Percentiles rank a stretch among this genome's conserved stretches.
Evolutionary conservation across 2,888 invertebrate genomes (phyloP).

Genomic region (Oligia strigilis): DNA sequence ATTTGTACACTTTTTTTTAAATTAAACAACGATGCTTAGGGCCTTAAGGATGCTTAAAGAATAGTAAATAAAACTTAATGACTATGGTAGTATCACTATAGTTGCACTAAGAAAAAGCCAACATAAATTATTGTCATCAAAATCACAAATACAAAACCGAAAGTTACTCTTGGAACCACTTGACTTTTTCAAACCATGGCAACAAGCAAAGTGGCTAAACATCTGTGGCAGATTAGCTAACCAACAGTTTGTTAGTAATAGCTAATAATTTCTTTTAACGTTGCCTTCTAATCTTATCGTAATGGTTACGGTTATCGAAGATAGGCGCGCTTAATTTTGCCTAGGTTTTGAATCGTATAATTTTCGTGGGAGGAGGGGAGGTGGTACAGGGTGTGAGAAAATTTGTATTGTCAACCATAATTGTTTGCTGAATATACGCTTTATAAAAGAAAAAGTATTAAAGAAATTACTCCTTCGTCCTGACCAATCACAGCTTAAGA

Average conservation of each 20-base stretch:
- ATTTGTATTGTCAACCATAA: neutral
- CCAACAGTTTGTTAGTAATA: constrained; percentile 60
- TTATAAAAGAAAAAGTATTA: neutral
- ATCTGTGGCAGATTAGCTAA: constrained; percentile 52
- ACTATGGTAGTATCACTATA: too few species aligned
- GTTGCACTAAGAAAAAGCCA: too few species aligned
- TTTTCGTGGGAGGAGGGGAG: neutral
- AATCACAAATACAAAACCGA: constrained; percentile 1
- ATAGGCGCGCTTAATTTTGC: constrained; percentile 35
- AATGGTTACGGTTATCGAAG: constrained; percentile 57
- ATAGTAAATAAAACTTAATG: too few species aligned
- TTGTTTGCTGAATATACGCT: neutral
- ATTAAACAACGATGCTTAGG: neutral
- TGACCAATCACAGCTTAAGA: neutral
- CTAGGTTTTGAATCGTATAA: constrained; percentile 23
- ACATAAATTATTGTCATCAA: neutral
- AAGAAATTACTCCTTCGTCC: neutral
- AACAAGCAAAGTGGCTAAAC: constrained; percentile 29
- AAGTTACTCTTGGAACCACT: constrained; percentile 26
- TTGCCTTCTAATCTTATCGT: constrained; percentile 48
- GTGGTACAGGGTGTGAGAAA: neutral
- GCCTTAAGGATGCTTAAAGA: neutral
- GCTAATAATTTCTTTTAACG: constrained; percentile 1
- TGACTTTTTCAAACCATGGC: constrained; percentile 20
- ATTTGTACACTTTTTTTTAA: neutral